phyloP scores from a whole-genome alignment of 2,888 invertebrate species.

The Stenchaetothrips biformis region DNA sequence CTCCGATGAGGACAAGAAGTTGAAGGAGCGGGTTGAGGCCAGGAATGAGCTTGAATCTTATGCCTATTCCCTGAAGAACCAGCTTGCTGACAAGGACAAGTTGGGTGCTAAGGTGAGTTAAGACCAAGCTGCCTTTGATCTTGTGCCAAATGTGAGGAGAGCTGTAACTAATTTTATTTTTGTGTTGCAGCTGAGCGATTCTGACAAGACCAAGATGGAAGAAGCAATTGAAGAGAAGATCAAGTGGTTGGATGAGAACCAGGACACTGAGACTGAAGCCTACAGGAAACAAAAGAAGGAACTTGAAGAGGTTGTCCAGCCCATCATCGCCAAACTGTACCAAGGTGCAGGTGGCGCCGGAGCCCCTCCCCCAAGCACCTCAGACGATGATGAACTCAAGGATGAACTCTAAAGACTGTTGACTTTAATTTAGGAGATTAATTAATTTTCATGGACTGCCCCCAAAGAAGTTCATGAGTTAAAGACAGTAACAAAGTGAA shows the following conservation, averaged over 20 bases:
- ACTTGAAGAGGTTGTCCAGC: constrained; percentile 90
- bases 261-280: constrained; percentile 85
- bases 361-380: constrained; percentile 64
- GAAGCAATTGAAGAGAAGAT: constrained; percentile 94
- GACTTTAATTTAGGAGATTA: neutral
- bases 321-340: constrained; percentile 95
- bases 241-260: constrained; percentile 96
- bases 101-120: constrained; percentile 73
- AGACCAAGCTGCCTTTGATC: neutral
- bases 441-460: constrained; percentile 3
- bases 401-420: constrained; percentile 66
- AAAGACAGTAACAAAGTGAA: constrained; percentile 4
- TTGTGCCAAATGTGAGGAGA: neutral
- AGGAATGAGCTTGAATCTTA: constrained; percentile 96
- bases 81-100: constrained; percentile 93
- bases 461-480: neutral
- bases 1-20: constrained; percentile 96
- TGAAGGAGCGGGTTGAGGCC: constrained; percentile 92
- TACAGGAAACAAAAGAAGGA: constrained; percentile 94
- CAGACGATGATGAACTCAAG: constrained; percentile 70
- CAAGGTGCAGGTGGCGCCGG: constrained; percentile 72
- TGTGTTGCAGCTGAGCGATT: constrained; percentile 58
- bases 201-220: constrained; percentile 92
- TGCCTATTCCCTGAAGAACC: constrained; percentile 96
- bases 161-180: constrained; percentile 24